Base-by-base conservation (phyloP, 2,888 invertebrate genomes). In the Scelioninae gen. 1 region DNA sequence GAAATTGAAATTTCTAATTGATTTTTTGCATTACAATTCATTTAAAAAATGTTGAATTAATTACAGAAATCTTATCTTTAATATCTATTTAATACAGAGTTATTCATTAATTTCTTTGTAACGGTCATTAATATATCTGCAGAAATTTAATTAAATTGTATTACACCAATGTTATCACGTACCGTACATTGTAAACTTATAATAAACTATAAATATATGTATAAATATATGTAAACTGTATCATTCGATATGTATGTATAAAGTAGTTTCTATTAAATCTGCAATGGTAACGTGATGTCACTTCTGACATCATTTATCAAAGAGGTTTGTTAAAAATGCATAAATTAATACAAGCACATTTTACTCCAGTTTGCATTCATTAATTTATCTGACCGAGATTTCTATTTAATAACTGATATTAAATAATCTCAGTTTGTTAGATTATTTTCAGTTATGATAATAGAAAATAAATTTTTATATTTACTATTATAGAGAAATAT, bases 231-330 rank as follows among this genome's bases (percentile, higher is more conserved):
- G n/a, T 69, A 47, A 13, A 45, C 49, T 16, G 11, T 23, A n/a
- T 6, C 29, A 29, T 15, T 68, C 29, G 34, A 49, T 43, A 45
- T 23, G 45, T 45, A 47, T 29, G 8, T 49, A 13, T 13, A 60
- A 32, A 49, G 40, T 16, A 71, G 15, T 71, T 71, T 38, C 15
- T n/a, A 43, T 47, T 38, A 47, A 55, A 65, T 65, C 56, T 9
- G 31, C 49, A 65, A 47, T 29, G n/a, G 32, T 56, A 5, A 55
- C 55, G 53, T 74, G 65, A 74, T 74, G 65, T 74, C 63, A 74
- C 53, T 65, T 56, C 11, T 63, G 45, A 65, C 47, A 74, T 62
- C 63, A 74, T 10, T 47, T 15, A 55, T 74, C n/a, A 53, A 72
- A 51, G 38, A 51, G 53, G 11, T 29, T 49, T 23, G 10, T 10